Conservation (phyloP, 2,113 vertebrate genomes). For the Ploceus nigricollis region DNA sequence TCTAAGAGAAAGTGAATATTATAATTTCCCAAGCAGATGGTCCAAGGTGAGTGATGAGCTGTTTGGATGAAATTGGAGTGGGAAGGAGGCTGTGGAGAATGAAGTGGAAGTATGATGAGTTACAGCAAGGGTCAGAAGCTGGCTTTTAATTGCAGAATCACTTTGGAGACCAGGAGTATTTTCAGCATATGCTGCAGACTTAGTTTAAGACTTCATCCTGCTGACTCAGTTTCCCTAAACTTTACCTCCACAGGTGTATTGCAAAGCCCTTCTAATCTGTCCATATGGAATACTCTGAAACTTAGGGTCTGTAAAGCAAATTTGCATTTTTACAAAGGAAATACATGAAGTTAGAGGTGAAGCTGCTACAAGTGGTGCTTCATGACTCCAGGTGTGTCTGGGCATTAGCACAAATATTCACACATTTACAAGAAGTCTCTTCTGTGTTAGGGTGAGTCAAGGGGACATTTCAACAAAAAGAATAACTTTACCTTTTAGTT, state of each 20-base stretch:
- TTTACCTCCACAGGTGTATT: neutral
- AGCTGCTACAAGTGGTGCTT: neutral
- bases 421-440: neutral
- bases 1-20: neutral
- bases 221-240: neutral
- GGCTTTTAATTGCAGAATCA: neutral
- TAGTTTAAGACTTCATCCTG: neutral
- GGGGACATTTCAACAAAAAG: neutral
- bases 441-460: neutral
- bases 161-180: neutral
- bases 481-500: neutral
- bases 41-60: neutral
- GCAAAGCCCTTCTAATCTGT: neutral
- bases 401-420: neutral
- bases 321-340: neutral
- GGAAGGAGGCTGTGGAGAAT: neutral
- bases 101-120: neutral
- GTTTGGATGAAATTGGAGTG: conserved; percentile 7
- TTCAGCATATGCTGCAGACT: neutral
- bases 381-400: neutral
- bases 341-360: neutral
- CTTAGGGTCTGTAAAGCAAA: neutral
- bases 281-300: neutral
- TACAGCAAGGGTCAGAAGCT: neutral
- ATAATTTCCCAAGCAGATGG: neutral